Evolutionary conservation across 2,113 vertebrate genomes (phyloP).

Genomic region (Sinocyclocheilus grahami): DNA sequence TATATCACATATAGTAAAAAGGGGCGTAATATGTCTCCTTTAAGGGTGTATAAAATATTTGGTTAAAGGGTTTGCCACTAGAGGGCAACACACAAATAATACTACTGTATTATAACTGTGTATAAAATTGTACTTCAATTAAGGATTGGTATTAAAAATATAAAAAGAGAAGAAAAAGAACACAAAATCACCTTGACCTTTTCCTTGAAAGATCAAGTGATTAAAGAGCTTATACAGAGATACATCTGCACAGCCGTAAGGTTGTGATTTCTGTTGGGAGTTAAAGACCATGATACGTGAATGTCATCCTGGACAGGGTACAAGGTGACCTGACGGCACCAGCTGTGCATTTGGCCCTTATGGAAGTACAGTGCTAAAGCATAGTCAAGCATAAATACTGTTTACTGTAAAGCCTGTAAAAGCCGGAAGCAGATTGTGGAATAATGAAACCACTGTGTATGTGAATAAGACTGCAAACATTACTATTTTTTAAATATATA

Average conservation of each 20-base stretch:
- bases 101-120: background rate
- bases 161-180: background rate
- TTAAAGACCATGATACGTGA: conserved; percentile 2
- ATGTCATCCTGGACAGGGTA: conserved; percentile 19
- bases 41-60: background rate
- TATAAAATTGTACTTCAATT: background rate
- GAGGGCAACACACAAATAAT: background rate
- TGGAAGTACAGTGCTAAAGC: background rate
- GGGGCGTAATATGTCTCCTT: no score
- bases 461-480: background rate
- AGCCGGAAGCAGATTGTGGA: background rate
- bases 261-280: conserved; percentile 20
- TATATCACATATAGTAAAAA: no score
- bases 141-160: background rate
- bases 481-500: no score
- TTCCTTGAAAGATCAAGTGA: background rate
- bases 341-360: conserved; percentile 4
- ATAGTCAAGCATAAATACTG: background rate
- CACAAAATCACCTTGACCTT: background rate
- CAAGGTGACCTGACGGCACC: conserved; percentile 27
- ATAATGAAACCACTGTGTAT: background rate
- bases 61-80: background rate
- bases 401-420: background rate
- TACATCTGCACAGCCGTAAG: conserved; percentile 22
- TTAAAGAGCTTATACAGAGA: background rate